Base-by-base conservation (phyloP, 2,113 vertebrate genomes). In the Haplochromis burtoni region DNA sequence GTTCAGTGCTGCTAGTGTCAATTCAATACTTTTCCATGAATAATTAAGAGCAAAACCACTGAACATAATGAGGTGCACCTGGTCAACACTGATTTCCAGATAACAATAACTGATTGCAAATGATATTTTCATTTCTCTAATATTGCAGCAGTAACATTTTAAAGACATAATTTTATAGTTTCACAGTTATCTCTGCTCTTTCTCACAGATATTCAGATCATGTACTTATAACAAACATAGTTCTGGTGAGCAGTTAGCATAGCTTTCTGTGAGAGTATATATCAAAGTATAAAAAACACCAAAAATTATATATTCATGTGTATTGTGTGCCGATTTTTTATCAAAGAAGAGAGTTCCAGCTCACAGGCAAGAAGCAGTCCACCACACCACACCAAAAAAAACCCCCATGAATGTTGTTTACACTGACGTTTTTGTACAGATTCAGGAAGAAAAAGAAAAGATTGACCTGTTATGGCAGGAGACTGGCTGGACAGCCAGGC, bases 11-110 rank as follows among this genome's bases (percentile, higher is more conserved):
- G 7, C 59, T 78, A 7, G 3, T 47, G 47, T 82, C 73, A 81
- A 13, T 73, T 19, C 17, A 73, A 45, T 55, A 82, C 59, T 85
- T 80, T 82, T 51, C 31, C 11, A 21, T 80, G 82, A 86, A 85
- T 90, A 85, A 83, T 61, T 85, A 45, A 84, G 5, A 76, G 40
- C 63, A 83, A 33, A 81, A 53, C 8, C 29, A 53, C 8, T 21
- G 73, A 79, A 49, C 55, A 53, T 80, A 83, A 85, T 76, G 78
- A 88, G 59, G 16, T 4, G 10, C 26, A 31, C 10, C 45, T 31
- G 17, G 26, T 78, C 26, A 78, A 33, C 26, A 78, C 17, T 12
- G 0, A 78, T 85, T 68, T 88, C n/a, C 51, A 86, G 38, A 85
- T 29, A 59, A 47, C 17, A 79, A 71, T 14, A 51, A 84, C 0